A percentile compares a stretch with the other conserved stretches of the same genome.
Evolutionary conservation across 2,888 invertebrate species (phyloP).

Genomic region (Arge pagana): DNA sequence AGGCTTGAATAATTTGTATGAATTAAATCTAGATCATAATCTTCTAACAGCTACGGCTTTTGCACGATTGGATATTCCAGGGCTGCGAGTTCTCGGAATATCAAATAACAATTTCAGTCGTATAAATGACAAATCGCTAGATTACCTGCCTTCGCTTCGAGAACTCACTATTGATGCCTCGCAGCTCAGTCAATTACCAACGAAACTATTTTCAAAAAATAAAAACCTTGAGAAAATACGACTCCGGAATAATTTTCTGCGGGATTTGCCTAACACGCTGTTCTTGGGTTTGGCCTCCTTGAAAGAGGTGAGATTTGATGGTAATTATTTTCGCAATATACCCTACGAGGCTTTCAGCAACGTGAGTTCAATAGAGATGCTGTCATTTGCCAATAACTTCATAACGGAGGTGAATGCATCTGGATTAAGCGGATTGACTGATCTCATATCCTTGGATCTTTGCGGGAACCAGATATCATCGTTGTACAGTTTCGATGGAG

Average conservation of each 20-base stretch:
- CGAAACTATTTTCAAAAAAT: slow-evolving; percentile 75
- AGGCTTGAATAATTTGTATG: slow-evolving; percentile 76
- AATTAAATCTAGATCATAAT: slow-evolving; percentile 78
- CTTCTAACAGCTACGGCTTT: slow-evolving; percentile 71
- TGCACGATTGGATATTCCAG: slow-evolving; percentile 76
- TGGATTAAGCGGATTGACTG: slow-evolving; percentile 74
- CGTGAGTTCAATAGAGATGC: slow-evolving; percentile 73
- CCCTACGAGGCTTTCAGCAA: slow-evolving; percentile 81
- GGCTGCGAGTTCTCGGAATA: slow-evolving; percentile 72
- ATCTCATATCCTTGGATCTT: slow-evolving; percentile 75
- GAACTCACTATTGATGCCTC: slow-evolving; percentile 72
- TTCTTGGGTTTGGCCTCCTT: slow-evolving; percentile 76
- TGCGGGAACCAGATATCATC: slow-evolving; percentile 76
- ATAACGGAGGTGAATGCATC: slow-evolving; percentile 76
- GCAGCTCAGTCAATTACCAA: slow-evolving; percentile 70
- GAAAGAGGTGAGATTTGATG: slow-evolving; percentile 75
- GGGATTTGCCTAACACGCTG: slow-evolving; percentile 71
- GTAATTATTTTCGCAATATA: slow-evolving; percentile 74
- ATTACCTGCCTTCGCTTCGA: slow-evolving; percentile 79
- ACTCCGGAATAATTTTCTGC: slow-evolving; percentile 72
- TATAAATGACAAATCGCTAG: slow-evolving; percentile 72
- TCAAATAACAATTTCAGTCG: slow-evolving; percentile 80
- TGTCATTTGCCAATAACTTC: slow-evolving; percentile 72
- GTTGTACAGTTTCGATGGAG: slow-evolving; percentile 76
- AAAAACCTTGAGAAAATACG: slow-evolving; percentile 77